Base-by-base conservation (phyloP, 2,797 vertebrate genomes). In the Eleutherodactylus coqui region DNA sequence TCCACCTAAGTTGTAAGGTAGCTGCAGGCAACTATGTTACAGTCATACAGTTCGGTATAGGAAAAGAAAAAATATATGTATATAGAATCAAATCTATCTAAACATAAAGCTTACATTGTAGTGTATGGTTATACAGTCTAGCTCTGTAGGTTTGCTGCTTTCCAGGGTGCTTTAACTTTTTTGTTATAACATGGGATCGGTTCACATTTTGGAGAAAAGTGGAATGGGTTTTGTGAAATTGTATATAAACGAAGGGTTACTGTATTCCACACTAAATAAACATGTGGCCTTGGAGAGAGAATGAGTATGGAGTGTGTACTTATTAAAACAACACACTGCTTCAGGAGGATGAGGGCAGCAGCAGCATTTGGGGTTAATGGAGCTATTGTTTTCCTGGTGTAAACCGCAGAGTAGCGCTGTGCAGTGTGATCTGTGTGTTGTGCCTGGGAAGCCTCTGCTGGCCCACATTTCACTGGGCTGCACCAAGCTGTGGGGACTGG, bases 311-410 rank as follows among this genome's bases (percentile, higher is more conserved):
- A 32, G 32, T 77, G 43, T 53, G 75, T 24, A 60, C 38, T 36
- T 58, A 75, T 34, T 62, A 69, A 78, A 49, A 62, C 67, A 45
- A 47, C 27, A 45, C 51, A 4, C 27, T 73, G 47, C 69, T 62
- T 64, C 79, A 62, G 83, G 83, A 82, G 84, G 36, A 62, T 85
- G 83, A 82, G 84, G 36, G 64, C 27, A 53, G 81, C 45, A 82
- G 67, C 38, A 62, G 72, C 82, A 60, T 58, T 45, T 73, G 76
- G 76, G 62, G 80, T 85, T 83, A 87, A 89, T 89, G 51, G 77
- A 76, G 70, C 81, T 78, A 72, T 83, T 87, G 75, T 87, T 79
- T 79, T 72, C 73, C 29, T 79, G 75, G 36, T 72, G 29, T 32
- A 83, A 85, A 83, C 85, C 75, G 81, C 86, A 79, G 75, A 27